These are phyloP conservation scores for Mionectes macconnelli DNA, from an alignment of 2,113 vertebrate species.

Conservation along the genomic window DNA sequence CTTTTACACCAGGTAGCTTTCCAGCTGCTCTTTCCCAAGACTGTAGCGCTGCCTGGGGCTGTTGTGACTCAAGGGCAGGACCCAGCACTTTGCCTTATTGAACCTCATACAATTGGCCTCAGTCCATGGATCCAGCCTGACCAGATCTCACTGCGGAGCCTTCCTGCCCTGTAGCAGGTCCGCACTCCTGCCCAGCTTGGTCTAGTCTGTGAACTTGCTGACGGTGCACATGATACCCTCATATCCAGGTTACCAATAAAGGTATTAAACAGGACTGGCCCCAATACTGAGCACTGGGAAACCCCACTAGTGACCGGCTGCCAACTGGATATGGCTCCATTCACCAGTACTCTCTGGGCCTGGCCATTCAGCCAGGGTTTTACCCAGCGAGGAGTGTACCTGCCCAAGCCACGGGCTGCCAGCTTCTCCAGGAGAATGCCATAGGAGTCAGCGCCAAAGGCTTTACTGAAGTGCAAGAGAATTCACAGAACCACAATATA, in stretches of 20 bases:
- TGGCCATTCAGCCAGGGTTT: accelerated
- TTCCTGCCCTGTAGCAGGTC: neutral
- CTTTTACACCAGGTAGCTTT: neutral
- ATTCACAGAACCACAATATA: neutral
- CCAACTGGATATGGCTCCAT: neutral
- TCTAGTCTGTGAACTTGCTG: accelerated
- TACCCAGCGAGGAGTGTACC: neutral
- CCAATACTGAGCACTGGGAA: neutral
- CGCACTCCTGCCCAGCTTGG: accelerated
- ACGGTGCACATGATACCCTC: neutral
- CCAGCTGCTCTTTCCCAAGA: neutral
- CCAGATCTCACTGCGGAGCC: neutral
- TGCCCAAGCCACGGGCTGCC: neutral
- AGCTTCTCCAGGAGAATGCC: neutral
- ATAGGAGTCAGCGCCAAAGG: neutral
- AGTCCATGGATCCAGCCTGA: neutral
- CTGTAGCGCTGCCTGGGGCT: neutral
- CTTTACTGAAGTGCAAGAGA: neutral
- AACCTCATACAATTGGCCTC: neutral
- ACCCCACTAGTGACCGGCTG: accelerated
- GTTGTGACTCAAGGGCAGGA: neutral
- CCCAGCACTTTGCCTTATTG: neutral
- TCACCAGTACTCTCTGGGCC: neutral
- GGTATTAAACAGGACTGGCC: neutral
- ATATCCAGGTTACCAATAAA: neutral